A percentile compares a stretch with the other conserved stretches of the same genome.
phyloP scores from a whole-genome alignment of 2,797 vertebrate species.

The Bradypodion pumilum region DNA sequence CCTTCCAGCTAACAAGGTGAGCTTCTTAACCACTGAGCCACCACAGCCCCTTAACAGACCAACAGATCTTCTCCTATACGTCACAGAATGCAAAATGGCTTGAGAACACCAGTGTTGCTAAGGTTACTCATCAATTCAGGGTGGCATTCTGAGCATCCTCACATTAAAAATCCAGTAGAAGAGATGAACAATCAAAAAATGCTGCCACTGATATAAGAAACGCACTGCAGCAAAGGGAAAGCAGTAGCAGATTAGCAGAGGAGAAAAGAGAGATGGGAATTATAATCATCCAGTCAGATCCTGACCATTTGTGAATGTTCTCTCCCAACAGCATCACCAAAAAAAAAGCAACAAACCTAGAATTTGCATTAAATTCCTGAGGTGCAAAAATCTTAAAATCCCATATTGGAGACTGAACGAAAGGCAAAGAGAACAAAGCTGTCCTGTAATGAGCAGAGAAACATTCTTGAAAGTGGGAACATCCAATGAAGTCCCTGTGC shows the following conservation, averaged over 20 bases:
- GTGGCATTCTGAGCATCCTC: not conserved
- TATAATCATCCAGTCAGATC: slow-evolving; percentile 33
- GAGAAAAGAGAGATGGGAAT: slow-evolving; percentile 16
- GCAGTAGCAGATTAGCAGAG: slow-evolving; percentile 26
- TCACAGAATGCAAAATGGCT: slow-evolving; percentile 11
- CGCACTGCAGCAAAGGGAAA: slow-evolving; percentile 18
- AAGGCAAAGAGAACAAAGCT: slow-evolving; percentile 17
- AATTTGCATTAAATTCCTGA: slow-evolving; percentile 42
- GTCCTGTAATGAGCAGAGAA: no score
- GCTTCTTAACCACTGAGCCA: no score
- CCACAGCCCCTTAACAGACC: no score
- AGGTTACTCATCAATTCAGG: slow-evolving; percentile 11
- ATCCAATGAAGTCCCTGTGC: not conserved
- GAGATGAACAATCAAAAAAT: slow-evolving; percentile 14
- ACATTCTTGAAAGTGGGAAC: no score
- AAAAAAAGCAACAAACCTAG: slow-evolving; percentile 19
- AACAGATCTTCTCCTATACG: slow-evolving; percentile 1
- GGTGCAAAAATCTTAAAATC: slow-evolving; percentile 18
- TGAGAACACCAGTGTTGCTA: not conserved
- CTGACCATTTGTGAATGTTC: slow-evolving; percentile 8
- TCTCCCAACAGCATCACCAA: not conserved
- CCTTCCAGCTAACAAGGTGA: no score
- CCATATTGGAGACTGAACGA: slow-evolving; percentile 7
- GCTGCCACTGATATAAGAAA: slow-evolving; percentile 14
- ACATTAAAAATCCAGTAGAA: slow-evolving; percentile 6